phyloP scores from a whole-genome alignment of 2,113 vertebrate species.

The Melierax canorus region DNA sequence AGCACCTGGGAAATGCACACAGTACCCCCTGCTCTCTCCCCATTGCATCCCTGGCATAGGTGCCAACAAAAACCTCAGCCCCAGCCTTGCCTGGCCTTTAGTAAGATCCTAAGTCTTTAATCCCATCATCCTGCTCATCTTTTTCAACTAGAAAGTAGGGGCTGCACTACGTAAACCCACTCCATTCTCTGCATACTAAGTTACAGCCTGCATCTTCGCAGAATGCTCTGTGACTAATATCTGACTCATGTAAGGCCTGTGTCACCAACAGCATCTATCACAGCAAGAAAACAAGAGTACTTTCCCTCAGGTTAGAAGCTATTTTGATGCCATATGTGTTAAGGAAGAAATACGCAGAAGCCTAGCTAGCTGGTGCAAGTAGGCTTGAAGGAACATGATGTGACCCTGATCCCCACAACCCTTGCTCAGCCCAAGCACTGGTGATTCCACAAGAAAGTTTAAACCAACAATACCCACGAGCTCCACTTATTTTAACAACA shows the following conservation, averaged over 20 bases:
- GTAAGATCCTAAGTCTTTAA: background rate
- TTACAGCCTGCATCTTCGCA: background rate
- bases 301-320: background rate
- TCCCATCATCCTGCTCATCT: background rate
- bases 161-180: accelerated
- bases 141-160: background rate
- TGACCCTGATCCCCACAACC: background rate
- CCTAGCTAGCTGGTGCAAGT: background rate
- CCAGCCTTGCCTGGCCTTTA: background rate
- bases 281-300: background rate
- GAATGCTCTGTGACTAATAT: background rate
- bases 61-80: background rate
- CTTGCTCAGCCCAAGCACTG: background rate
- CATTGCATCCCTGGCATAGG: accelerated
- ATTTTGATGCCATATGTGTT: background rate
- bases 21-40: background rate
- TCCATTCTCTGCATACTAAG: background rate
- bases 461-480: background rate
- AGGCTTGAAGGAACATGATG: background rate
- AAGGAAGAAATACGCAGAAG: background rate
- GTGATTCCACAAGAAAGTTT: accelerated
- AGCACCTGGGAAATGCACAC: background rate
- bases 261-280: background rate
- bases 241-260: background rate
- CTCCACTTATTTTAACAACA: background rate